Percentiles rank a stretch among this genome's conserved stretches.
phyloP scores from a whole-genome alignment of 2,113 vertebrate genomes.

The Mustela nigripes region DNA sequence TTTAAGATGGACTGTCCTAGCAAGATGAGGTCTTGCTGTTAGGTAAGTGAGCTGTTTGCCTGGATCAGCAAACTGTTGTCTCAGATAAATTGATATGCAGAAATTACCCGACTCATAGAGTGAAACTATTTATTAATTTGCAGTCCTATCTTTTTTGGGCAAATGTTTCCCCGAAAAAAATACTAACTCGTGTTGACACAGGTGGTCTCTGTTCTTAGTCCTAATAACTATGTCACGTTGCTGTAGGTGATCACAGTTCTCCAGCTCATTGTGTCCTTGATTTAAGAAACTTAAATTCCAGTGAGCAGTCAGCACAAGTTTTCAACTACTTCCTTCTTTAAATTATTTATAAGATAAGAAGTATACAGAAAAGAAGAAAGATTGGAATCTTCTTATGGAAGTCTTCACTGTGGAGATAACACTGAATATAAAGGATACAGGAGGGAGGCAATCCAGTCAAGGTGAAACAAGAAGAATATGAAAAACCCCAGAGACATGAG shows the following conservation, averaged over 20 bases:
- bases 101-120: conserved; percentile 2
- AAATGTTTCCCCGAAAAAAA: conserved; percentile 50
- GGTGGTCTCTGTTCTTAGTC: conserved; percentile 22
- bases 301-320: neutral
- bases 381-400: neutral
- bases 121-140: conserved; percentile 43
- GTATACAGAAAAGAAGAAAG: neutral
- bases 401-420: neutral
- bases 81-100: conserved; percentile 47
- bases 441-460: neutral
- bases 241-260: neutral
- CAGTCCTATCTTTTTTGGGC: conserved; percentile 32
- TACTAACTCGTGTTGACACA: conserved; percentile 25
- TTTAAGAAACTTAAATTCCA: conserved; percentile 24
- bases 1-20: neutral
- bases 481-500: neutral
- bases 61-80: neutral
- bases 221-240: neutral
- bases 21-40: neutral
- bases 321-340: neutral
- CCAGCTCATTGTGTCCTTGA: neutral
- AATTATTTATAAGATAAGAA: conserved; percentile 47
- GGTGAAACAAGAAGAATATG: neutral
- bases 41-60: conserved; percentile 39
- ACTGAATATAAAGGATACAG: neutral